Conservation (phyloP, 1,140 invertebrate genomes). For the Capitella teleta region DNA sequence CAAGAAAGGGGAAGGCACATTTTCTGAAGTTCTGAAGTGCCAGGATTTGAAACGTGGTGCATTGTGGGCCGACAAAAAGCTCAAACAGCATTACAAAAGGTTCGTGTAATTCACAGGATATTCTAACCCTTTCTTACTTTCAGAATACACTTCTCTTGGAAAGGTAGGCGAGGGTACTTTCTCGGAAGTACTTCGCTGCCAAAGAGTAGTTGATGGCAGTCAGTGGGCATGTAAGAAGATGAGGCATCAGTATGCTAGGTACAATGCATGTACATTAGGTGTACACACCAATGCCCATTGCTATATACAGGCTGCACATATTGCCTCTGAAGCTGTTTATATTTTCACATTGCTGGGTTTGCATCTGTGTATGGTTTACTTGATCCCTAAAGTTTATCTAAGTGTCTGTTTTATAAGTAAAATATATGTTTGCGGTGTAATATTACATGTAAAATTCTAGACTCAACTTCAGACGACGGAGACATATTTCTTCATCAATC, state of each 20-base stretch:
- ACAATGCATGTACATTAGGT: constrained; percentile 12
- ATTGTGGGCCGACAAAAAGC: no score
- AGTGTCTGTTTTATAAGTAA: neutral
- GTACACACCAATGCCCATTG: neutral
- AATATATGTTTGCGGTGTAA: neutral
- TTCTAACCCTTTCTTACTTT: constrained; percentile 14
- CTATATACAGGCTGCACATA: neutral
- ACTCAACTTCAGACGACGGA: no score
- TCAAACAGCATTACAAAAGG: no score
- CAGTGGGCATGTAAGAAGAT: constrained; percentile 54
- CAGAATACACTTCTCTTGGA: constrained; percentile 52
- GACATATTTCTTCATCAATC: no score
- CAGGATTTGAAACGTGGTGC: no score
- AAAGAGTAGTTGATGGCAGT: constrained; percentile 46
- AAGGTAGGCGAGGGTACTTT: constrained; percentile 54
- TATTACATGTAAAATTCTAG: no score
- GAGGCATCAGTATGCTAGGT: constrained; percentile 52
- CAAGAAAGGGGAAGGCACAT: no score
- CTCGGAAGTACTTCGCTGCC: constrained; percentile 57
- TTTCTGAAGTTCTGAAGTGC: no score
- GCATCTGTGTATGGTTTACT: neutral
- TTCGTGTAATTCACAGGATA: no score
- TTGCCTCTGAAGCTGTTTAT: neutral
- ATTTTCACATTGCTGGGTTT: neutral
- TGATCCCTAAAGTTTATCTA: neutral